These are phyloP conservation scores for Eulemur macaco DNA, from an alignment of 2,113 vertebrate genomes.

Conservation along the genomic window DNA sequence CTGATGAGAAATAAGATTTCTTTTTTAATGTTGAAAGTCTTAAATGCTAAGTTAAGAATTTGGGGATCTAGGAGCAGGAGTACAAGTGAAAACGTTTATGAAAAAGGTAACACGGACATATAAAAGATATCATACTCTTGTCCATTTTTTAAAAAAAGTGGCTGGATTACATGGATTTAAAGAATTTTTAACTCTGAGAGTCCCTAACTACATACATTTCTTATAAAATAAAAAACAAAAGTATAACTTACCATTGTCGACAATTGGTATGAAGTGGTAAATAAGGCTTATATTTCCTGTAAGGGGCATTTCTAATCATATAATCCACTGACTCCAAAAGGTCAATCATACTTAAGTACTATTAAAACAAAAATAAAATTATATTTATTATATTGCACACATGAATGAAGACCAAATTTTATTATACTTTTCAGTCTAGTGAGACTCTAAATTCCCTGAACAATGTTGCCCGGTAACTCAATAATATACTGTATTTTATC, in stretches of 20 bases:
- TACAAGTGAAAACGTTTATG: not conserved
- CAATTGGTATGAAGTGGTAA: conserved; percentile 84
- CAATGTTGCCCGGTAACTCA: not conserved
- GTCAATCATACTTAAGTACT: conserved; percentile 96
- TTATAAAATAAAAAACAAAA: not conserved
- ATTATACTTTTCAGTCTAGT: not conserved
- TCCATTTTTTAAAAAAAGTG: not conserved
- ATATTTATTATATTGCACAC: not conserved
- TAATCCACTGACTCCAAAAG: conserved; percentile 94
- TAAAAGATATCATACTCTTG: not conserved
- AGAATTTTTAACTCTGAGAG: conserved; percentile 15
- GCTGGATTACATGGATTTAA: not conserved
- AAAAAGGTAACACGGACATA: not conserved
- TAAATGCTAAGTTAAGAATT: conserved; percentile 7
- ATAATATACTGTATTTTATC: not conserved
- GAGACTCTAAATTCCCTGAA: not conserved
- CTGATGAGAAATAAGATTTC: not conserved
- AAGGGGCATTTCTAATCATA: conserved; percentile 94
- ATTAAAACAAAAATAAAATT: conserved; percentile 63
- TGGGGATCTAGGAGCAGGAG: not conserved
- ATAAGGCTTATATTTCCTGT: conserved; percentile 93
- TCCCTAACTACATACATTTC: not conserved
- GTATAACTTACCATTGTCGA: conserved; percentile 88
- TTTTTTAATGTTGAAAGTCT: not conserved
- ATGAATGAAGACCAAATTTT: conserved; percentile 30